These are phyloP conservation scores for Pseudobourletiella spinata DNA, from an alignment of 1,140 invertebrate genomes.

Conservation along the genomic window DNA sequence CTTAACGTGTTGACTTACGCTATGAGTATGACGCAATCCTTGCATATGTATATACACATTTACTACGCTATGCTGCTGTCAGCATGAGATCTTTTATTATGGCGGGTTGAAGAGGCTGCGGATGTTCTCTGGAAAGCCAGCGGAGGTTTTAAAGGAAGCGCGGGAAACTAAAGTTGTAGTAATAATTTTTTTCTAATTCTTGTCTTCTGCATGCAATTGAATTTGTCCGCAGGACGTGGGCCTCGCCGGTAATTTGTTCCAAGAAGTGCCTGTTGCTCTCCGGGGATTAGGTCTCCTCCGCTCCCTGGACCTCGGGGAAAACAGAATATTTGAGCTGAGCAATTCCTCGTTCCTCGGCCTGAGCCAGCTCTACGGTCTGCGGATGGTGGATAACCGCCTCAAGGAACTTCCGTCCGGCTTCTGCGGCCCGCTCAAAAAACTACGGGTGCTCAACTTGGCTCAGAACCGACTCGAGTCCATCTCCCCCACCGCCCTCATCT, in stretches of 20 bases:
- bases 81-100: too few species aligned
- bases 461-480: constrained; percentile 77
- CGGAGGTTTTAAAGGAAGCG: too few species aligned
- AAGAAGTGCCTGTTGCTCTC: constrained; percentile 66
- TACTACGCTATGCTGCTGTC: too few species aligned
- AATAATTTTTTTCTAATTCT: too few species aligned
- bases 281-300: constrained; percentile 39
- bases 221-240: constrained; percentile 56
- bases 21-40: too few species aligned
- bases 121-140: too few species aligned
- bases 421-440: constrained; percentile 68
- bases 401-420: constrained; percentile 72
- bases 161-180: too few species aligned
- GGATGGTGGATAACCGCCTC: constrained; percentile 75
- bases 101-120: too few species aligned
- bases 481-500: constrained; percentile 68
- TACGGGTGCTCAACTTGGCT: constrained; percentile 76
- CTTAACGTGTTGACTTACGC: too few species aligned
- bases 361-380: constrained; percentile 70
- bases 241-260: constrained; percentile 71
- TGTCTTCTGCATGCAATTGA: too few species aligned
- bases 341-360: constrained; percentile 75
- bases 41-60: too few species aligned
- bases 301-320: constrained; percentile 46
- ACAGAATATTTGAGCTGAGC: constrained; percentile 66